Percentiles rank a stretch among this genome's conserved stretches.
phyloP scores from a whole-genome alignment of 2,797 vertebrate genomes.

The Dermochelys coriacea region DNA sequence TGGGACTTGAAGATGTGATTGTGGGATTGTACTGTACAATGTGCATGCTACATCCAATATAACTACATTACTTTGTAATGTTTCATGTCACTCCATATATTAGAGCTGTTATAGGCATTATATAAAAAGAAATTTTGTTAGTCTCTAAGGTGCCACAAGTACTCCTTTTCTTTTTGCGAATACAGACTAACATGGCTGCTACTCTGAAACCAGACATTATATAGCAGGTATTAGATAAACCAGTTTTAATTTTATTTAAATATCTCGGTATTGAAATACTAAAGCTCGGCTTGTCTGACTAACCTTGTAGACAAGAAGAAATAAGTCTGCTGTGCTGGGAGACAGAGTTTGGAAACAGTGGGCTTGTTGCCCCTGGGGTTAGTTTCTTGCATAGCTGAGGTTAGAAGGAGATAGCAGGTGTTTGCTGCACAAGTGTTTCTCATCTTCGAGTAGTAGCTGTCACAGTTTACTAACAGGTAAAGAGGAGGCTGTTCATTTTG shows the following conservation, averaged over 20 bases:
- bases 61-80: conserved; percentile 49
- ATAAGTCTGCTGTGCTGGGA: conserved; percentile 33
- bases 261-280: conserved; percentile 31
- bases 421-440: background rate
- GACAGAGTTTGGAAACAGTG: background rate
- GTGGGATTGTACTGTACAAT: background rate
- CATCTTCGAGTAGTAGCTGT: background rate
- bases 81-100: conserved; percentile 63
- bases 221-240: conserved; percentile 66
- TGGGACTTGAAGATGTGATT: background rate
- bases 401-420: background rate
- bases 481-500: background rate
- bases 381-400: background rate
- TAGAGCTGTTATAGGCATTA: conserved; percentile 61
- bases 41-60: conserved; percentile 4
- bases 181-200: too few relatives aligned
- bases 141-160: too few relatives aligned
- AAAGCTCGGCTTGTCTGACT: conserved; percentile 53
- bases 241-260: conserved; percentile 57
- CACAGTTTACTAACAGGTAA: background rate
- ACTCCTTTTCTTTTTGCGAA: too few relatives aligned
- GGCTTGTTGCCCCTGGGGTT: background rate
- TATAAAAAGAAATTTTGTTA: too few relatives aligned
- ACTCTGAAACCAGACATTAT: too few relatives aligned
- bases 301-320: conserved; percentile 21